Evolutionary conservation across 2,113 vertebrate species (phyloP), one percentile per base, ranked within the genome.

Genomic region (Solea senegalensis): DNA sequence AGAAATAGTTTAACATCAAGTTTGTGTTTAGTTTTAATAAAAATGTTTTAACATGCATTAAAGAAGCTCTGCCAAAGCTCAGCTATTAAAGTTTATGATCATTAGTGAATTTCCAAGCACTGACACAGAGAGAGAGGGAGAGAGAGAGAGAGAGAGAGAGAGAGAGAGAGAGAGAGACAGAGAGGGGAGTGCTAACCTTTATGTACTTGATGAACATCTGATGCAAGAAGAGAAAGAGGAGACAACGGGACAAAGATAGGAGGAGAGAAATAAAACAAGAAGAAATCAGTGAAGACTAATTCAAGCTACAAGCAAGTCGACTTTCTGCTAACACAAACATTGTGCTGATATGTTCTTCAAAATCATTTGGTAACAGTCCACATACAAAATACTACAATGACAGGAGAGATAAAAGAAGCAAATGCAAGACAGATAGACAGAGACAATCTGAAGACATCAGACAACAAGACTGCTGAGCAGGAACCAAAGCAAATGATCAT

Each of bases 201-300:
- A 99, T 96, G 95, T 99, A 99, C 92, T 98, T 99, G 97, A 98
- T 99, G 98, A 99, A 99, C 97, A 99, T 99, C 98, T 99, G 97
- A 98, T 94, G 96, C 95, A 96, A 93, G 95, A 89, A 92, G 94
- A 91, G 92, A 94, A 91, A 91, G 93, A 84, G 34, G 5, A 34
- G 34, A 34, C 3, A 34, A 34, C 3, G 62, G 55, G 82, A 88
- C 92, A 93, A 91, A 34, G 34, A 6, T 3, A 83, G 88, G 88
- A 90, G 92, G 91, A 90, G 91, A 94, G 78, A 89, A 81, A 89
- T 48, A 94, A 90, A 91, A 93, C 91, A 91, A 92, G 92, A 91
- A 92, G 83, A 82, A 87, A 93, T 96, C 94, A 96, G 94, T 96
- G 87, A 94, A 93, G 93, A 89, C 85, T 80, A 92, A 92, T 91